phyloP scores from a whole-genome alignment of 2,888 invertebrate species.

The Athrips mouffetella region DNA sequence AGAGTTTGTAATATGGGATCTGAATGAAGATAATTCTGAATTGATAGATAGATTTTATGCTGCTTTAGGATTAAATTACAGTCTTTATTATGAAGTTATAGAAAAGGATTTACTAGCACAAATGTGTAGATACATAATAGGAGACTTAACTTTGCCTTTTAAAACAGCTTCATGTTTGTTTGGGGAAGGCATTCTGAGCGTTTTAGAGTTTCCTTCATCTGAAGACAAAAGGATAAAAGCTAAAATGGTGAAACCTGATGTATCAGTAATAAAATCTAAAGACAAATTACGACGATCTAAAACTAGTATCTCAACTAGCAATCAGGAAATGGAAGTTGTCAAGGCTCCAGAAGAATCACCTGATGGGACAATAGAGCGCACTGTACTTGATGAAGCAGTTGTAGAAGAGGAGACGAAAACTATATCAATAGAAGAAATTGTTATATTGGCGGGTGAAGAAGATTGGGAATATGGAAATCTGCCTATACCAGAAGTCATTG shows the following conservation, averaged over 20 bases:
- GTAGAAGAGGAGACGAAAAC: slow-evolving; percentile 33
- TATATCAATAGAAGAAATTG: slow-evolving; percentile 35
- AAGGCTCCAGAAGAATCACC: slow-evolving; percentile 38
- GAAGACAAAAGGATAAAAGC: slow-evolving; percentile 58
- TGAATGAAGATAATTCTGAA: slow-evolving; percentile 62
- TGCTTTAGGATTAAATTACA: slow-evolving; percentile 76
- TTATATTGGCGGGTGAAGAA: slow-evolving; percentile 60
- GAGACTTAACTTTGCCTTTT: slow-evolving; percentile 52
- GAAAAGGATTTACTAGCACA: slow-evolving; percentile 74
- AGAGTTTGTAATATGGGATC: slow-evolving; percentile 62
- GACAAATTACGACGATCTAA: slow-evolving; percentile 49
- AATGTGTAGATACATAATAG: slow-evolving; percentile 68
- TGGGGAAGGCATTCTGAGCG: slow-evolving; percentile 54
- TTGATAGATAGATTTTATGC: slow-evolving; percentile 79
- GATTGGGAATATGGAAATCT: slow-evolving; percentile 69
- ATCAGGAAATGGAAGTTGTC: slow-evolving; percentile 40
- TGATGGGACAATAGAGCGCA: slow-evolving; percentile 33
- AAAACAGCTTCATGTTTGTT: slow-evolving; percentile 57
- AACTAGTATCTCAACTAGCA: slow-evolving; percentile 39
- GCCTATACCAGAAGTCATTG: slow-evolving; percentile 51
- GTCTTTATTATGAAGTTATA: slow-evolving; percentile 76
- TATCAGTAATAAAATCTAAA: slow-evolving; percentile 41
- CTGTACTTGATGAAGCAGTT: slow-evolving; percentile 30
- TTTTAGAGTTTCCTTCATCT: slow-evolving; percentile 50
- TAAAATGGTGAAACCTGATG: slow-evolving; percentile 59